phyloP scores from a whole-genome alignment of 2,113 vertebrate genomes.

The Microcebus jonahi region DNA sequence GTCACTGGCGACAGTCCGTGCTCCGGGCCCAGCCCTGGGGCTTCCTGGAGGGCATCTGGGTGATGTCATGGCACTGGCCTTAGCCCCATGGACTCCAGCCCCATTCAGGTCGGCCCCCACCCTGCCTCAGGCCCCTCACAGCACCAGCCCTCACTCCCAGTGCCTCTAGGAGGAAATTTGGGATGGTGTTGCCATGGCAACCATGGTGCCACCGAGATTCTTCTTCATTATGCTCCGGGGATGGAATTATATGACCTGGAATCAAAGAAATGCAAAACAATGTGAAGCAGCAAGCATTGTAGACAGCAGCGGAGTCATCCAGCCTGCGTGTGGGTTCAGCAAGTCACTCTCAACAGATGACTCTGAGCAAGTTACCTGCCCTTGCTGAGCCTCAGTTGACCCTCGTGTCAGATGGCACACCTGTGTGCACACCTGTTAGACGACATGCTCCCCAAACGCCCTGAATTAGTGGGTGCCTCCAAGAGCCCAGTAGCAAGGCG shows the following conservation, averaged over 20 bases:
- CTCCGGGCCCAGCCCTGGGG: not conserved
- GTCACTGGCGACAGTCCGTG: not conserved
- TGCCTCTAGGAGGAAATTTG: constrained; percentile 48
- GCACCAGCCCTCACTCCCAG: not conserved
- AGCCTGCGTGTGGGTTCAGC: not conserved
- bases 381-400: not conserved
- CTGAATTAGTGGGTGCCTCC: not conserved
- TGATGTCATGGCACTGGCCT: constrained; percentile 35
- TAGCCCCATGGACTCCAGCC: not conserved
- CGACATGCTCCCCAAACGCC: not conserved
- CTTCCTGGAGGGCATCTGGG: constrained; percentile 41
- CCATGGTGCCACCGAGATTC: not conserved
- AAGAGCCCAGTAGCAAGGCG: not conserved
- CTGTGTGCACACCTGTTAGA: not conserved
- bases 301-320: not conserved
- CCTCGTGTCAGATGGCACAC: not conserved
- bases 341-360: not conserved
- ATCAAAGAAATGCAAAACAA: not conserved
- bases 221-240: constrained; percentile 30
- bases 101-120: not conserved
- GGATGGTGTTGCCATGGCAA: constrained; percentile 58
- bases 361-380: not conserved
- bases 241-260: constrained; percentile 64
- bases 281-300: not conserved
- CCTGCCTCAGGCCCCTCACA: not conserved